phyloP scores from a whole-genome alignment of 2,888 invertebrate genomes.

The Salpingus planirostris region DNA sequence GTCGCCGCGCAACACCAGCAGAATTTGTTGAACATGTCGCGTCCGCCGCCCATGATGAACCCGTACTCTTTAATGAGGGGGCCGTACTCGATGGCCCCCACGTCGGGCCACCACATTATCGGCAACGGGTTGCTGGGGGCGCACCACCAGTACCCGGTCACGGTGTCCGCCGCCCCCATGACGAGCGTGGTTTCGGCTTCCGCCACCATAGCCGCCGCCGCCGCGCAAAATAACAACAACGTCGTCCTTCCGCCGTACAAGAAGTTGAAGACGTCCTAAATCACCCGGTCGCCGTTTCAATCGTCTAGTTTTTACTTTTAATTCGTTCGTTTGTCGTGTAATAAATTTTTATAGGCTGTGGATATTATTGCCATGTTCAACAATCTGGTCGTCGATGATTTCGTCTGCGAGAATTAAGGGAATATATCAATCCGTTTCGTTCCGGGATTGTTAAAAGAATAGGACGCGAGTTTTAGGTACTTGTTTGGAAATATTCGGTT shows the following conservation, averaged over 20 bases:
- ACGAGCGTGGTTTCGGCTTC: conserved; percentile 27
- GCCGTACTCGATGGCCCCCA: conserved; percentile 40
- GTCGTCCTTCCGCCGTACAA: conserved; percentile 75
- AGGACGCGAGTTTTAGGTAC: too few relatives aligned
- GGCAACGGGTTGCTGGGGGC: conserved; percentile 28
- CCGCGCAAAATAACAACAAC: conserved; percentile 42
- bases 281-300: too few relatives aligned
- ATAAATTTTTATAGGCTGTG: too few relatives aligned
- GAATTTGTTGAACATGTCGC: conserved; percentile 31
- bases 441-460: too few relatives aligned
- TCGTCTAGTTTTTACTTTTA: not conserved
- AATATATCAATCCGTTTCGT: too few relatives aligned
- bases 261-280: conserved; percentile 85
- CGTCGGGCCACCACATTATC: conserved; percentile 37
- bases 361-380: too few relatives aligned
- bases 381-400: too few relatives aligned
- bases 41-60: conserved; percentile 38
- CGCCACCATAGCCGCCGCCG: conserved; percentile 43
- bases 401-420: too few relatives aligned
- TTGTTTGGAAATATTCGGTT: too few relatives aligned
- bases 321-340: conserved; percentile 7
- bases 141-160: conserved; percentile 36
- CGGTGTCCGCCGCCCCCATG: conserved; percentile 37
- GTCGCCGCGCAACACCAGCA: conserved; percentile 25
- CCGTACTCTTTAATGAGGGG: conserved; percentile 43